Base-by-base conservation (phyloP, 92 coral and sea anemone species). In the Porites cylindrica region DNA sequence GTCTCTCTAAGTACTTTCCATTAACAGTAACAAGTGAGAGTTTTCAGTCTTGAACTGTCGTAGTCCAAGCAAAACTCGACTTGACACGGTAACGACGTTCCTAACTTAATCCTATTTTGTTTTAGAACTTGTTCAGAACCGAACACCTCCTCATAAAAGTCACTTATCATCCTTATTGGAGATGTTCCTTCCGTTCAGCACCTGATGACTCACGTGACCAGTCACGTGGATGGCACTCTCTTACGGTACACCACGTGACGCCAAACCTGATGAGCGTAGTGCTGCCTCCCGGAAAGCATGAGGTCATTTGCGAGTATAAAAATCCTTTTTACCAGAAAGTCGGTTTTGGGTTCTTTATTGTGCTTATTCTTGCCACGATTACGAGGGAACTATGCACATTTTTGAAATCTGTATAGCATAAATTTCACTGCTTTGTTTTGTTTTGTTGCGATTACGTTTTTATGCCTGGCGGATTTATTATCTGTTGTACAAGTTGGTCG, bases 81-180 rank as follows among this genome's bases (percentile, higher is more conserved):
- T 6, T 14, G 47, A 12, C 17, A 38, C 76, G 4, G 21, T 1
- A 10, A 43, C 51, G 24, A 4, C 59, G 8, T 19, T 50, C n/a
- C 7, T 50, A 51, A 72, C 20, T 7, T 1, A 2, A 8, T 51
- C 51, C 53, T 29, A 17, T 72, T 51, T 50, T 14, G 8, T 63
- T 77, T 32, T 32, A 93, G 94, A 76, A 81, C 47, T 82, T 89
- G 67, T 89, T 83, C 75, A 3, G 66, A 10, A 79, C 91, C 29
- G 97, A 94, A 77, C 95, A 92, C 56, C 94, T 94, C 14, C 88
- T 94, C 23, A 86, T 94, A 6, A 94, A 94, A 89, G 97, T 89
- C 65, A 89, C 95, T 6, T 94, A 91, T 63, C 97, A 94, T 67
- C 97, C 97, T 1, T 94, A 72, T 85, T 94, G 97, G 97, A 86